Evolutionary conservation across 2,797 vertebrate species (phyloP).

Genomic region (Tolypeutes matacus): DNA sequence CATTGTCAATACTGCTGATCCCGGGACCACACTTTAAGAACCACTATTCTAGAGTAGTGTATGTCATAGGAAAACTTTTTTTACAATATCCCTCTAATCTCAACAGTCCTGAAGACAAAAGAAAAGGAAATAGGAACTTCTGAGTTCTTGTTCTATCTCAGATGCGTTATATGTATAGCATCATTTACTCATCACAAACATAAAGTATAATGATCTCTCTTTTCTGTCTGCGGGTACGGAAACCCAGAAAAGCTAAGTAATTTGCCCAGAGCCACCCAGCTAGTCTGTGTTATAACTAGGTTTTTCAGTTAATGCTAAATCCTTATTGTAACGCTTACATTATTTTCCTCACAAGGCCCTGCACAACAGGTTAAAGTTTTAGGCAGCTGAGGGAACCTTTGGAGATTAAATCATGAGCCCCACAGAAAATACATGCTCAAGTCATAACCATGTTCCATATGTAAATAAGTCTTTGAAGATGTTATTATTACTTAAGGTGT

Average conservation of each 20-base stretch:
- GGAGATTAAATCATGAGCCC: too few relatives aligned
- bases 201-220: not conserved
- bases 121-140: not conserved
- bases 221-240: not conserved
- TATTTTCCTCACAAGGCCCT: not conserved
- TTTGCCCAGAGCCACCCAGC: not conserved
- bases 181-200: not conserved
- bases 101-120: not conserved
- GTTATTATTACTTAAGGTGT: too few relatives aligned
- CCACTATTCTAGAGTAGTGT: not conserved
- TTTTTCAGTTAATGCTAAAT: not conserved
- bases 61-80: not conserved
- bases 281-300: not conserved
- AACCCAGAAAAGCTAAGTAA: not conserved
- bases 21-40: not conserved
- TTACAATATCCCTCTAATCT: not conserved
- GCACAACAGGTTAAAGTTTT: not conserved
- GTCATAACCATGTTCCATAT: too few relatives aligned
- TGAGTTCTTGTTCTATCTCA: not conserved
- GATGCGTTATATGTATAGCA: not conserved
- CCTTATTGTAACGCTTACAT: not conserved
- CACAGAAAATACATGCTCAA: too few relatives aligned
- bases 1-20: not conserved
- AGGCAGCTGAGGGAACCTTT: not conserved
- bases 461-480: too few relatives aligned